Base-by-base conservation (phyloP, 2,888 invertebrate species). In the Drosophila subquinaria region DNA sequence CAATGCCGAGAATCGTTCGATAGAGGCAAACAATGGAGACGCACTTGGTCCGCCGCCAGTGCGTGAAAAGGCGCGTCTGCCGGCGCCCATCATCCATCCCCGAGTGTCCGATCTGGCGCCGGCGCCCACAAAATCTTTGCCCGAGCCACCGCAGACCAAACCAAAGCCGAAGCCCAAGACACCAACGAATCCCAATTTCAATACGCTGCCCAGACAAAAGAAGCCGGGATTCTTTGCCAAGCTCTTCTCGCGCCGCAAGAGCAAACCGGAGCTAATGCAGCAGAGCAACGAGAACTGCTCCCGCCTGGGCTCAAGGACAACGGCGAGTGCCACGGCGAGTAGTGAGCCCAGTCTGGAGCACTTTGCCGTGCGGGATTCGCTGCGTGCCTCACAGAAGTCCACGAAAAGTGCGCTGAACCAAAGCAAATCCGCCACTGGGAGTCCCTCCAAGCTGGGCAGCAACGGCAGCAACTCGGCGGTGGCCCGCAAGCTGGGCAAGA, bases 151-250 rank as follows among this genome's bases (percentile, higher is more conserved):
- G 2, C 40, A 67, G 73, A 35, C 59, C 4, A 79, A 81, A 33
- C 30, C 27, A 1, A 94, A 27, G 27, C 5, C 27, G 1, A 93
- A 81, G 48, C 13, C 94, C 2, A 93, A 93, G 23, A 89, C 91
- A 3, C 33, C 52, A 67, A 74, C 42, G 62, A 82, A 86, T 45
- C 86, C 90, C 35, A 90, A 90, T 50, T 90, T 82, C 9, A 92
- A 91, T 55, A 93, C 93, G 0, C 80, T 94, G 48, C 94, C 94
- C 0, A 94, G 94, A 68, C 94, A 94, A 35, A 94, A 95, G 81
- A 95, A 95, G 81, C 94, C 94, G 0, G 94, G 94, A 2, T 93
- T 95, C 73, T 95, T 95, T 75, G 94, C 95, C 2, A 95, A 95
- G 90, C 90, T 95, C 0, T 95, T 95, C 79, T 94, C 94, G 1